Evolutionary conservation across 2,797 vertebrate species (phyloP), one percentile per base, ranked within the genome.

Genomic region (Argentina silus): DNA sequence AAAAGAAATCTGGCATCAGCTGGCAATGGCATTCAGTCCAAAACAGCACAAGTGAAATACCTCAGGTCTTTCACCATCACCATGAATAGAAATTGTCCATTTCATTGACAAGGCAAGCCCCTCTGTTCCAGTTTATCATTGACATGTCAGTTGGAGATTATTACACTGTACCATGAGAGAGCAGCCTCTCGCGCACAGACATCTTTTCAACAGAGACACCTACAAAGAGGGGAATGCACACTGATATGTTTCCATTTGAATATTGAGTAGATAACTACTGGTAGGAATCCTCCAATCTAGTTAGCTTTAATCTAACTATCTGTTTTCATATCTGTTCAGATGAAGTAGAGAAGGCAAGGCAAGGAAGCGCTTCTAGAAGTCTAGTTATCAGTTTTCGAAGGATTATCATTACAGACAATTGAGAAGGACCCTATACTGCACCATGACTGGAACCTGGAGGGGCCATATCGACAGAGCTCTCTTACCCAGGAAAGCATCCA

Each of bases 401-500:
- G 27, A 36, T 36, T 36, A 2, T 4, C 27, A 36, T 36, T 36
- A 36, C 21, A 27, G 21, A 60, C 59, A 27, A 27, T 60, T 36
- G 12, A 36, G 27, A 6, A 27, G 59, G 21, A 61, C 21, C 7
- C 7, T 42, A 27, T 27, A 36, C 27, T n/a, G 23, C 23, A n/a
- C 69, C 12, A 27, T 11, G 14, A 15, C 51, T 53, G 6, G 51
- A 53, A n/a, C n/a, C n/a, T n/a, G n/a, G n/a, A n/a, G n/a, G n/a
- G n/a, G n/a, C 51, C 6, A 14, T 53, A 36, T 36, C 27, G 2
- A 36, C 27, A 36, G 27, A 36, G 27, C 27, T 36, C 0, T 76
- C 86, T 95, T 94, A 98, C 97, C 97, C 90, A 98, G 89, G 87
- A 98, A 98, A 23, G 97, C 97, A 85, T 98, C 97, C 87, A 98